Base-by-base conservation (phyloP, 35 echinoderm and acorn worm genomes). In the Ptychodera flava region DNA sequence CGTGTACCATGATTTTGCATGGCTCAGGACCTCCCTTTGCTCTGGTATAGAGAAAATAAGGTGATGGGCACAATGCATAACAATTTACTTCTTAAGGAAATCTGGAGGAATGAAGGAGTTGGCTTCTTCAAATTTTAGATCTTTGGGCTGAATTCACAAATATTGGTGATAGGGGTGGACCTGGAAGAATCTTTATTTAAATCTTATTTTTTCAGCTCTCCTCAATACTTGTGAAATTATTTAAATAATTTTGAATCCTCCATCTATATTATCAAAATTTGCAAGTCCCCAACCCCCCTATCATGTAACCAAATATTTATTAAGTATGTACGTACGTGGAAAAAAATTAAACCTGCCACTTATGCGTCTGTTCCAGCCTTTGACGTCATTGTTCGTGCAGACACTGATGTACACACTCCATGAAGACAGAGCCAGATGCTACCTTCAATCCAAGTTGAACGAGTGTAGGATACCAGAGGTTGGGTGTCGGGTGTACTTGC, bases 371-470 rank as follows among this genome's bases (percentile, higher is more conserved):
- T 90, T 81, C 88, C 88, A 90, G 0, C 88, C 88, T 38, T 90
- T 64, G 35, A 90, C 81, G 29, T 90, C 81, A 16, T 90, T 90
- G 82, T 90, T 90, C 0, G 88, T 90, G 0, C 81, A 1, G 22
- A 90, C 29, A 38, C 81, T 90, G 33, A 75, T 84, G 36, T 77
- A 90, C 29, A 52, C 77, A 1, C 80, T 77, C 88, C 81, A 90
- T 15, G 38, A 38, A 78, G 36, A 35, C 36, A 82, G 81, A 34
- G n/a, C 88, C 88, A 90, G 22, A 64, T 64, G 1, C 16, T 28
- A 34, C 37, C n/a, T 27, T 22, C 76, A 16, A 86, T 36, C 84
- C 84, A 86, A 77, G 36, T 86, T 1, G 32, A 0, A 31, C 32
- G 2, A 33, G 31, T 28, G 75, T 87, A 87, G 45, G 6, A 6